Base-by-base conservation (phyloP, 1,140 invertebrate species). In the Bathynomus jamesi region DNA sequence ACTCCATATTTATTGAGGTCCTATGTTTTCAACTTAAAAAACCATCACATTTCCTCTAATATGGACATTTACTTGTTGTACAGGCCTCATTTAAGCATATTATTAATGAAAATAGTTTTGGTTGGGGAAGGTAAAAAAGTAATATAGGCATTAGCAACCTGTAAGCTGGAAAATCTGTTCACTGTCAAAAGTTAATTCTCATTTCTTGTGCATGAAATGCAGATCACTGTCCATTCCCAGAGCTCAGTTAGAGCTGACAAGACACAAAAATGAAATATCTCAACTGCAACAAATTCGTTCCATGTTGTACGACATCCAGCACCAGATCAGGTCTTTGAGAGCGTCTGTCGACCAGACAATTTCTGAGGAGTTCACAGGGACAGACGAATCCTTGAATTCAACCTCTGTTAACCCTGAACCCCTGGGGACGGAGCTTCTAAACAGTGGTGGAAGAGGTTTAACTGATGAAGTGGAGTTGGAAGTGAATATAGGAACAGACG, bases 221-320 rank as follows among this genome's bases (percentile, higher is more conserved):
- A 79, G 83, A 83, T 32, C 81, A 76, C 60, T 78, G 74, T 25
- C n/a, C 10, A 30, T 53, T 69, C 65, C 30, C 69, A 78, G 78
- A 68, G 77, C 79, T 25, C 77, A 78, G 2, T 70, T 80, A 32
- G 79, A 81, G 69, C 76, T 79, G 10, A 71, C 72, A 61, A 27
- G 68, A 28, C 70, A 78, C 29, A 31, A 67, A 24, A 65, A 69
- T n/a, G 71, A 76, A 65, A 77, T 79, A 2, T 62, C 79, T 25
- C 85, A 87, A 46, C 80, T 89, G 69, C 85, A 86, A 72, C 84
- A 87, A 76, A 83, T 90, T 28, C 84, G 87, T 7, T 82, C 81
- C 69, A 86, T 89, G 83, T 86, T 88, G 83, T 85, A 86, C 69
- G 86, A 87, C 78, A 80, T 90, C 32, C 85, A 87, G 61, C 78